Base-by-base conservation (phyloP, 2,797 vertebrate genomes). In the Muscicapa comitata region DNA sequence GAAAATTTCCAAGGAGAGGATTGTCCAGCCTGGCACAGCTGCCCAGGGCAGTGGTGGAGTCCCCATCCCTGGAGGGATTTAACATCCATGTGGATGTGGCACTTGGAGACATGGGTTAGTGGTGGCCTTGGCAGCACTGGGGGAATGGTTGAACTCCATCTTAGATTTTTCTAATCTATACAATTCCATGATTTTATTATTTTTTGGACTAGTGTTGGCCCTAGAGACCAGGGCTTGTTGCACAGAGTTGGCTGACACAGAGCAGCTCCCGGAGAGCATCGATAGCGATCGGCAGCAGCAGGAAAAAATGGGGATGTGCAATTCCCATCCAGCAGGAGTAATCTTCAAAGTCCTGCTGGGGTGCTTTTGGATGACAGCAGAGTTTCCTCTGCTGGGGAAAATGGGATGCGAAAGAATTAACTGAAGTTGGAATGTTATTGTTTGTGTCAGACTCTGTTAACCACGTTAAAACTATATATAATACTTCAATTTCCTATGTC, bases 391-490 rank as follows among this genome's bases (percentile, higher is more conserved):
- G 67, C 95, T 96, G 96, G 59, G 74, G 38, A 88, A 97, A 97
- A 90, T 83, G 95, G 95, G 97, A 97, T 95, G 90, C 43, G 3
- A 89, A 95, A 96, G 95, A 97, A 96, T 96, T 95, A 96, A 92
- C 94, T 92, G 87, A 85, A 95, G 96, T 95, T 94, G 94, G 95
- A 96, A 97, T 94, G 83, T 91, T 96, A 95, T 96, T 97, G 97
- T 98, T 98, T 97, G 86, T 97, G 97, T 95, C 97, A 97, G 97
- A 96, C 96, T 96, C 91, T 79, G 97, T 71, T 95, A 97, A 96
- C 96, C 92, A 93, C 74, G 85, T 97, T 94, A 95, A 93, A 95
- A 93, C 96, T 96, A 97, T 96, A 97, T 97, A 96, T 97, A 97
- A 97, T 97, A 96, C 96, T 96, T 96, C 97, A 93, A 97, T 97